Percentiles rank a stretch among this genome's conserved stretches.
phyloP scores from a whole-genome alignment of 1,140 invertebrate genomes.

The Stegodyphus mimosarum region DNA sequence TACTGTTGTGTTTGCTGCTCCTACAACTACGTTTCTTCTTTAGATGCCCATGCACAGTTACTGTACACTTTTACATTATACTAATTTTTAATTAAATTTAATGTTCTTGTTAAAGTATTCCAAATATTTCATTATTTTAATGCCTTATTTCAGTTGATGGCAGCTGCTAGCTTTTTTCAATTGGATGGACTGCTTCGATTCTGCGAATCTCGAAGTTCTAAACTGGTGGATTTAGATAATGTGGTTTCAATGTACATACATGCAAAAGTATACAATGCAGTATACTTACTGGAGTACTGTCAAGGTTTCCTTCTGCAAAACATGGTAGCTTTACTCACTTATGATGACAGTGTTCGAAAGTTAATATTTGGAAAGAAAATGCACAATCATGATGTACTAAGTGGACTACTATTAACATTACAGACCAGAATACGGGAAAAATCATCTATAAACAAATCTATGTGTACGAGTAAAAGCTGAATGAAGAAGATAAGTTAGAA shows the following conservation, averaged over 20 bases:
- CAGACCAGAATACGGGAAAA: conserved; percentile 78
- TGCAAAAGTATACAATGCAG: conserved; percentile 90
- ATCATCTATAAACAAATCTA: conserved; percentile 21
- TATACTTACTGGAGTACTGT: conserved; percentile 86
- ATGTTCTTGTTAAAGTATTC: no score
- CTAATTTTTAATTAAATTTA: no score
- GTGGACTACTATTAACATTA: conserved; percentile 81
- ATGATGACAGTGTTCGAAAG: conserved; percentile 89
- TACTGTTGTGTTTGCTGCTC: no score
- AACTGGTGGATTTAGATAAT: conserved; percentile 86
- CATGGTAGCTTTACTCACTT: conserved; percentile 90
- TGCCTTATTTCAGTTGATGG: conserved; percentile 75
- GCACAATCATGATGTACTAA: conserved; percentile 89
- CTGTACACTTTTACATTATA: no score
- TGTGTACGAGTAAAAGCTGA: conserved; percentile 27
- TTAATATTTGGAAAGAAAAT: conserved; percentile 88
- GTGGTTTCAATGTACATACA: conserved; percentile 93
- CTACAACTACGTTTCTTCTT: no score
- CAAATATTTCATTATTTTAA: background rate
- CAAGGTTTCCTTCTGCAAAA: conserved; percentile 92
- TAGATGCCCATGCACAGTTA: no score
- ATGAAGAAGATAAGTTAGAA: background rate
- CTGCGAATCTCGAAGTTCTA: conserved; percentile 86
- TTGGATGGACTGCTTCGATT: conserved; percentile 84
- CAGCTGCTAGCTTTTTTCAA: conserved; percentile 92